Base-by-base conservation (phyloP, 2,888 invertebrate genomes). In the Pammene aurita region DNA sequence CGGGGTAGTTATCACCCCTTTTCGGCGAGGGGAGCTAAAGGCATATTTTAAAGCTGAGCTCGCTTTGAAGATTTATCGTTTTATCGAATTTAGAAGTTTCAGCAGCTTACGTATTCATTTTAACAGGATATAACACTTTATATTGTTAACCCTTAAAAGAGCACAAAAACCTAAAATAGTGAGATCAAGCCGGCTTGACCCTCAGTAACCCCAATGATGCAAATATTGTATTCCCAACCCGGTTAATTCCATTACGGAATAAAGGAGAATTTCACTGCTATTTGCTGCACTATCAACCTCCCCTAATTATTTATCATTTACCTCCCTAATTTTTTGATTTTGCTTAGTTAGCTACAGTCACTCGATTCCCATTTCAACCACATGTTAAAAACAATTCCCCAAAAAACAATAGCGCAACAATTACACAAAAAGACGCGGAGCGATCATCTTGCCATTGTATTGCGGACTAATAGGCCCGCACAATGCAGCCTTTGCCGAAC, bases 401-500 rank as follows among this genome's bases (percentile, higher is more conserved):
- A 10, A 42, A 42, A 38, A 42, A 42, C 42, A 11, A 11, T 42
- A 42, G 11, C 42, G 42, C 42, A 69, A 69, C 69, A 69, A 69
- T 69, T 64, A 69, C 26, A 65, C 52, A 66, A 58, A 71, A 67
- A 58, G 60, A 66, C 54, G 10, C 54, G 65, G 44, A 42, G 54
- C 58, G 65, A 69, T 68, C 68, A 65, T 69, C 69, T 61, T 69
- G 50, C 64, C 63, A 72, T 73, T 71, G 72, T 72, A 73, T 76
- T 73, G 71, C 66, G 62, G 71, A 70, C 72, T 73, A 75, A 76
- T 74, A 76, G 73, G 65, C 65, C 58, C 41, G 41, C 54, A 65
- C 69, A 69, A 69, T 65, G 65, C 75, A 77, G 76, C 85, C 85
- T 85, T 83, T 80, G 77, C 80, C 80, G 76, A 86, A 88, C 83